A percentile compares a stretch with the other conserved stretches of the same genome.
Evolutionary conservation across 2,888 invertebrate genomes (phyloP).

Genomic region (Leptopilina drosophilae): DNA sequence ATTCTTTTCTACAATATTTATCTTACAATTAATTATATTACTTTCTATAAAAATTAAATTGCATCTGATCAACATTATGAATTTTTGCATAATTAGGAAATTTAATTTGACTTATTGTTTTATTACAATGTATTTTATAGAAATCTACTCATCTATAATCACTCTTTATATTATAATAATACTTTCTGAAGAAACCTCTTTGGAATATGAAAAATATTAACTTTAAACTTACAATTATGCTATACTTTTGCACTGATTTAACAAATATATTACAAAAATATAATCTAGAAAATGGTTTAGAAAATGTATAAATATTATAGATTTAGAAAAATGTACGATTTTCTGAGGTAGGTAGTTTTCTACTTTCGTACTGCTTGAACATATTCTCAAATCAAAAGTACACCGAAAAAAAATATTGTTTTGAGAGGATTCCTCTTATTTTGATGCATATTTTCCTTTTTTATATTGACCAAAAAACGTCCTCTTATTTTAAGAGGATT

Average conservation of each 20-base stretch:
- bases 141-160: background rate
- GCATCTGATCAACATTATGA: background rate
- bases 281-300: background rate
- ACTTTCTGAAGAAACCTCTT: background rate
- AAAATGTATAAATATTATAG: too few relatives aligned
- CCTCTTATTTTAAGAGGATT: too few relatives aligned
- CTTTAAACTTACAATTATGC: background rate
- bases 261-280: conserved; percentile 20
- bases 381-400: background rate
- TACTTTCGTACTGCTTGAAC: background rate
- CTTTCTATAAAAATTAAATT: conserved; percentile 4
- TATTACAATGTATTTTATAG: background rate
- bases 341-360: conserved; percentile 12
- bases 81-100: background rate
- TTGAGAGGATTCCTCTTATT: too few relatives aligned
- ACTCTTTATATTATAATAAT: conserved; percentile 6
- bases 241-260: background rate
- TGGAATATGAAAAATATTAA: conserved; percentile 17
- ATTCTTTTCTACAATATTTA: background rate
- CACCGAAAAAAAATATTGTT: too few relatives aligned
- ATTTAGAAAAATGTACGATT: background rate
- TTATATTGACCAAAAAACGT: too few relatives aligned
- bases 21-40: background rate
- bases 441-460: too few relatives aligned
- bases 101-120: conserved; percentile 2